These are phyloP conservation scores for Megaleporinus macrocephalus DNA, from an alignment of 2,113 vertebrate genomes.

Conservation along the genomic window DNA sequence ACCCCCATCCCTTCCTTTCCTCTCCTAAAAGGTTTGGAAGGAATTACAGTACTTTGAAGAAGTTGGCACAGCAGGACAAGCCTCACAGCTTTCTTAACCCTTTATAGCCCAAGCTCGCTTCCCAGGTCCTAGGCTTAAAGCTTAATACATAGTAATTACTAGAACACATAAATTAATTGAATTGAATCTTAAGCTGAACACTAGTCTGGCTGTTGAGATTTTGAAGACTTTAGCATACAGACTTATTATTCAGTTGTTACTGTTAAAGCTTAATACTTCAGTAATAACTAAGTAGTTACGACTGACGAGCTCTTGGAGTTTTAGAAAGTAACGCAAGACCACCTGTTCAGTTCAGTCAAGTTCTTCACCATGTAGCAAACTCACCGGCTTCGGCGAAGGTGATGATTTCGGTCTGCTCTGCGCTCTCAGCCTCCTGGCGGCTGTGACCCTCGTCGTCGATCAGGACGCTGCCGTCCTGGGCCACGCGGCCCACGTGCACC, in stretches of 20 bases:
- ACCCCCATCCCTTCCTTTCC: not conserved
- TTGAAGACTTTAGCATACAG: not conserved
- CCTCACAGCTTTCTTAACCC: slow-evolving; percentile 2
- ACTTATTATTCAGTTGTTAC: too few species aligned
- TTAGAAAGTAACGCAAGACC: not conserved
- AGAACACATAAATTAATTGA: too few species aligned
- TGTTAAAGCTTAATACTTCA: too few species aligned
- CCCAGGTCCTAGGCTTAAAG: not conserved
- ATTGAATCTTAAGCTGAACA: not conserved
- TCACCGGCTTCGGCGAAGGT: slow-evolving; percentile 88
- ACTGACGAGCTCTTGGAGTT: not conserved
- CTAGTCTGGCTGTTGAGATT: too few species aligned
- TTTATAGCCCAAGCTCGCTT: not conserved
- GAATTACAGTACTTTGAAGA: not conserved
- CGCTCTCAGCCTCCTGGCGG: slow-evolving; percentile 65
- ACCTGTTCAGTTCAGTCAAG: not conserved
- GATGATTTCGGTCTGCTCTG: slow-evolving; percentile 90
- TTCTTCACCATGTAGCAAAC: slow-evolving; percentile 19
- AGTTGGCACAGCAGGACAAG: not conserved
- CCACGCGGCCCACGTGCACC: slow-evolving; percentile 91
- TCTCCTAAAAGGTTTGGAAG: not conserved
- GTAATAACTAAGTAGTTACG: too few species aligned
- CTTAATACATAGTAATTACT: not conserved
- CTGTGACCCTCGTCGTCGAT: slow-evolving; percentile 85
- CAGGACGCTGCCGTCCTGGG: slow-evolving; percentile 90